Base-by-base conservation (phyloP, 1,140 invertebrate species). In the Drosophila neocordata region DNA sequence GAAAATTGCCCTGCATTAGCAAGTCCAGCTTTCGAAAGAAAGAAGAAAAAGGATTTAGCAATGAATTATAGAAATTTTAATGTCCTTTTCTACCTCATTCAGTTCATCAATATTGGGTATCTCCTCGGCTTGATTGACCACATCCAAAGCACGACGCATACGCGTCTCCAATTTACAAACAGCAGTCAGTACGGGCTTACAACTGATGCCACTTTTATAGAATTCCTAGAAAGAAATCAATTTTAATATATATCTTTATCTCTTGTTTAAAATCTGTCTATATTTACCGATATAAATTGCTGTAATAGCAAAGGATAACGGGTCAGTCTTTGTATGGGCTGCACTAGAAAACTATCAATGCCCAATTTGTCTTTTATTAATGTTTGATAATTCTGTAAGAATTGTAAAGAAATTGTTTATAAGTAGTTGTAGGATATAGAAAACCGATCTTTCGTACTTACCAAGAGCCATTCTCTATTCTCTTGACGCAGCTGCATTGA, bases 301-400 rank as follows among this genome's bases (percentile, higher is more conserved):
- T 90, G 85, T 59, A 92, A 52, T 11, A 92, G 73, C 74, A 92
- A 80, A 5, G 89, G 90, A 91, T 92, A 92, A 80, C 90, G 75
- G 53, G 91, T 91, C 80, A 92, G 87, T 87, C 91, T 90, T 90
- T 92, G 91, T 65, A 92, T 92, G 73, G 91, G 91, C 82, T 92
- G 90, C 68, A 92, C 77, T 66, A 92, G 69, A 60, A 92, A 92
- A 65, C 91, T 92, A 63, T 92, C 89, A 56, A 92, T 91, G 77
- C 91, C 91, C 75, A 92, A 69, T 68, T 90, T 90, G 80, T 92
- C 91, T 74, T 89, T 90, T 74, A 91, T 89, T 48, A 66, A 51
- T 51, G 80, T 91, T 76, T 92, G 91, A 67, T 90, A 77, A 52
- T 66, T 65, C 90, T 92, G 12, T 0, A 69, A 66, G 41, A 31